Evolutionary conservation across 2,888 invertebrate species (phyloP).

Genomic region (Mimumesa dahlbomi): DNA sequence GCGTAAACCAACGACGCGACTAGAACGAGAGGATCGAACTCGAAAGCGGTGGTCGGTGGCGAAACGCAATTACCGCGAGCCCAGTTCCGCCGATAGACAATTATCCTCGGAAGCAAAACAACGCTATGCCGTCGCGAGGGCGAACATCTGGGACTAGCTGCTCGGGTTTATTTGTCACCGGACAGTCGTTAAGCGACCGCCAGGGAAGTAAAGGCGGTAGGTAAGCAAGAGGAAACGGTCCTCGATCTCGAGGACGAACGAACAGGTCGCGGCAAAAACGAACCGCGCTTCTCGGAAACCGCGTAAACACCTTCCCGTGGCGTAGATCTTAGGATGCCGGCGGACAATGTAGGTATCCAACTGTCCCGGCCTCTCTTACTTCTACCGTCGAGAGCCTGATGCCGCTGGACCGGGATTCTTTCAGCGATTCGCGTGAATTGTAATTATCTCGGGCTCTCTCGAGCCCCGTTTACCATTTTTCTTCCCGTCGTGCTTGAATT

Average conservation of each 20-base stretch:
- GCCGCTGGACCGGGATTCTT: slow-evolving; percentile 14
- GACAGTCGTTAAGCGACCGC: slow-evolving; percentile 69
- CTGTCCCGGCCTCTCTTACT: slow-evolving; percentile 32
- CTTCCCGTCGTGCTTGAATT: too few relatives aligned
- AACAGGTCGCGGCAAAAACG: slow-evolving; percentile 65
- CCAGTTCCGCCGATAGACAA: slow-evolving; percentile 65
- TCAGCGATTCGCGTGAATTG: slow-evolving; percentile 53
- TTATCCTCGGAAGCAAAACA: slow-evolving; percentile 71
- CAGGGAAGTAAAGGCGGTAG: slow-evolving; percentile 53
- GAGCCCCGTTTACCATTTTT: slow-evolving; percentile 35
- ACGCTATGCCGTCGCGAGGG: slow-evolving; percentile 44
- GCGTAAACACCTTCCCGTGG: slow-evolving; percentile 72
- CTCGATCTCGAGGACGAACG: slow-evolving; percentile 39
- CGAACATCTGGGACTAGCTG: slow-evolving; percentile 63
- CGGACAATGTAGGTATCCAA: slow-evolving; percentile 53
- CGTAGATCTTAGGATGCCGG: slow-evolving; percentile 72
- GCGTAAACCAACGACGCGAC: neutral
- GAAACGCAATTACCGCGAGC: too few relatives aligned
- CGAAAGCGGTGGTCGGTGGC: too few relatives aligned
- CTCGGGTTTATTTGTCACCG: slow-evolving; percentile 75
- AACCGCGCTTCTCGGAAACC: slow-evolving; percentile 71
- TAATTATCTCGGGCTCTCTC: slow-evolving; percentile 54
- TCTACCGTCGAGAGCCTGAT: too few relatives aligned
- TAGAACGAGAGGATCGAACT: neutral
- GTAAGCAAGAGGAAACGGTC: slow-evolving; percentile 54